Percentiles rank a stretch among this genome's conserved stretches.
phyloP scores from a whole-genome alignment of 2,113 vertebrate genomes.

The Tapirus terrestris region DNA sequence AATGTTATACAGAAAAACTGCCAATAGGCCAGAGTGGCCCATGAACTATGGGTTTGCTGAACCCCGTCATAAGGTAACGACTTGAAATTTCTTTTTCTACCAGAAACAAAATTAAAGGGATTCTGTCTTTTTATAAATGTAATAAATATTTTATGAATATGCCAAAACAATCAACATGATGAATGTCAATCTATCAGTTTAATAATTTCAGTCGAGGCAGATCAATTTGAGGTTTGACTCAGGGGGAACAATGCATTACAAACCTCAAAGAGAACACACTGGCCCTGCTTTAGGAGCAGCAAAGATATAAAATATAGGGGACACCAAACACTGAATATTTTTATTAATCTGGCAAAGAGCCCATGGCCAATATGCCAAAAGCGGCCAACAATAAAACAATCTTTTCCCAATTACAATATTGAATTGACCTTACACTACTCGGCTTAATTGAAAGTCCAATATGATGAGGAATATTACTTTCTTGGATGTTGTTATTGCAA shows the following conservation, averaged over 20 bases:
- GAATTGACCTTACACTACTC: conserved; percentile 47
- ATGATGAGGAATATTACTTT: conserved; percentile 1
- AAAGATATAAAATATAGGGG: background rate
- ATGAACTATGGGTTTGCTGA: background rate
- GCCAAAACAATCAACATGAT: background rate
- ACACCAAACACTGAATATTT: background rate
- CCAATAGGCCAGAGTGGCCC: background rate
- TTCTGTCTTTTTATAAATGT: background rate
- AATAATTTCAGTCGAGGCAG: background rate
- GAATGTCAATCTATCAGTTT: conserved; percentile 5
- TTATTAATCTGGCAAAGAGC: conserved; percentile 39
- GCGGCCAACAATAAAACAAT: conserved; percentile 63
- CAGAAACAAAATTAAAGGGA: background rate
- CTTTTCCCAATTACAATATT: conserved; percentile 67
- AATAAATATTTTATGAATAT: conserved; percentile 27
- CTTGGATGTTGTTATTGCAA: conserved; percentile 26
- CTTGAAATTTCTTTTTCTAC: background rate
- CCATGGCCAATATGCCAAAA: conserved; percentile 25
- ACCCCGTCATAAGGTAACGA: background rate
- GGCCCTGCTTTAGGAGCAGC: background rate
- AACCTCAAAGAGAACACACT: background rate
- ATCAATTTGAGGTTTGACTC: conserved; percentile 44
- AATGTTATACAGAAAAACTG: background rate
- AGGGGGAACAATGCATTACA: background rate
- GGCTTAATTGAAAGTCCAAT: conserved; percentile 52